Evolutionary conservation across 2,888 invertebrate genomes (phyloP).

Genomic region (Cataglyphis altisquamis): DNA sequence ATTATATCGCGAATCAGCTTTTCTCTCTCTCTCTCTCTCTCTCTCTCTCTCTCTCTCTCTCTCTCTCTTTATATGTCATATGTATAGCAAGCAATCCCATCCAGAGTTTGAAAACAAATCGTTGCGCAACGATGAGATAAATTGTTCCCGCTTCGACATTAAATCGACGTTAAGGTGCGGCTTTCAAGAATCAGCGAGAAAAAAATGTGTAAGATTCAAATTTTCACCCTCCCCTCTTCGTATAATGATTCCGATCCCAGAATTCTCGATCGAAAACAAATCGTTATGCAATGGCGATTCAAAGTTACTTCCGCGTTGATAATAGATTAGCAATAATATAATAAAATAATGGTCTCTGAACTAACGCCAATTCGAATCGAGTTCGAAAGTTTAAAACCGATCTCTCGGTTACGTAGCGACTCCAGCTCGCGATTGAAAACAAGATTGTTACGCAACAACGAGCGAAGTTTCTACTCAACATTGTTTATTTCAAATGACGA

Average conservation of each 20-base stretch:
- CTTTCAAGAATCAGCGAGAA: not conserved
- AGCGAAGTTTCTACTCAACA: not conserved
- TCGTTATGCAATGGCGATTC: conserved; percentile 15
- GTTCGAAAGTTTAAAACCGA: conserved; percentile 41
- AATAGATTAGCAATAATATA: conserved; percentile 1
- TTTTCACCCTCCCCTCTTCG: not conserved
- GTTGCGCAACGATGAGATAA: conserved; percentile 39
- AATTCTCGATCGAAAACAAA: conserved; percentile 30
- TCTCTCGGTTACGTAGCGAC: conserved; percentile 12
- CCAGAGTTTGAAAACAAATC: conserved; percentile 28
- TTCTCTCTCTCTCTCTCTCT: not conserved
- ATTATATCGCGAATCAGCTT: conserved; percentile 27
- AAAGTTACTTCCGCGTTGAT: conserved; percentile 23
- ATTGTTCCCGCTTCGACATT: conserved; percentile 5
- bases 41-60: not conserved
- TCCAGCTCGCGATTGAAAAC: conserved; percentile 23
- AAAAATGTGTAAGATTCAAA: not conserved
- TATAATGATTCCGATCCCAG: not conserved
- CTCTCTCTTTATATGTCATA: not conserved
- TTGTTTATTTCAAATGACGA: conserved; percentile 19
- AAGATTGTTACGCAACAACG: conserved; percentile 25
- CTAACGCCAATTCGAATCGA: conserved; percentile 14
- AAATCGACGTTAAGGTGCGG: conserved; percentile 16
- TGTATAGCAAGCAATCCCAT: conserved; percentile 2
- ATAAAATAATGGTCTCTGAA: conserved; percentile 31